These are phyloP conservation scores for Bagarius yarrelli DNA, from an alignment of 2,113 vertebrate species.

Conservation along the genomic window DNA sequence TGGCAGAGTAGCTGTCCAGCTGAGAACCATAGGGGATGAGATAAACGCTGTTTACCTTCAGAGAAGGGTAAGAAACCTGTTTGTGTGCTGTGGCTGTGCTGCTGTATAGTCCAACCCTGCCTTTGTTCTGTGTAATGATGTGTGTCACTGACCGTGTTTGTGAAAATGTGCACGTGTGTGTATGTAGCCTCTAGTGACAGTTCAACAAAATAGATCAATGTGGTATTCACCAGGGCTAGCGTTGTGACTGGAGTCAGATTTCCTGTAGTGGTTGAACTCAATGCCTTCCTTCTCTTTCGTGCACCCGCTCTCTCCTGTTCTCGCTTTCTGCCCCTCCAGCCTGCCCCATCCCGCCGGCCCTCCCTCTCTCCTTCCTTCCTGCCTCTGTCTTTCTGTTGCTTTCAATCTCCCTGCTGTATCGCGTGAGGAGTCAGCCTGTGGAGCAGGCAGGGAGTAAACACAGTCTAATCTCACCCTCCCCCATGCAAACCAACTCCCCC, in stretches of 20 bases:
- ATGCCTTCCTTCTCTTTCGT: conserved; percentile 19
- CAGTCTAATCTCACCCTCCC: conserved; percentile 53
- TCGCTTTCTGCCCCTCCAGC: conserved; percentile 6
- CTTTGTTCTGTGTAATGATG: not conserved
- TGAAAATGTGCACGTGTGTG: conserved; percentile 21
- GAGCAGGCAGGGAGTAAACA: conserved; percentile 54
- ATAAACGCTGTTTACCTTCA: conserved; percentile 61
- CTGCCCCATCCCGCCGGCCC: not conserved
- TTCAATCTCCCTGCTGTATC: conserved; percentile 24
- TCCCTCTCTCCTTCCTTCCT: conserved; percentile 15
- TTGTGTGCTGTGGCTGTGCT: conserved; percentile 13
- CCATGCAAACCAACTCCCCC: conserved; percentile 47
- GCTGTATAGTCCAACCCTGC: not conserved
- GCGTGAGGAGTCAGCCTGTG: conserved; percentile 33
- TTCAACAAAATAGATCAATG: conserved; percentile 56
- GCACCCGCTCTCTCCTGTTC: conserved; percentile 1
- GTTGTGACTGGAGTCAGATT: conserved; percentile 55
- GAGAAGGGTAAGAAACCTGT: conserved; percentile 61
- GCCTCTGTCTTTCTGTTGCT: conserved; percentile 6
- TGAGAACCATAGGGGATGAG: conserved; percentile 68
- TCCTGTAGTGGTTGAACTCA: conserved; percentile 54
- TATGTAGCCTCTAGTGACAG: conserved; percentile 21
- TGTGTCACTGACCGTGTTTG: conserved; percentile 31
- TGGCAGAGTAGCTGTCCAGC: conserved; percentile 61
- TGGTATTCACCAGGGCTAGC: conserved; percentile 39